Conservation (phyloP, 2,113 vertebrate genomes). For the Sigmodon hispidus region DNA sequence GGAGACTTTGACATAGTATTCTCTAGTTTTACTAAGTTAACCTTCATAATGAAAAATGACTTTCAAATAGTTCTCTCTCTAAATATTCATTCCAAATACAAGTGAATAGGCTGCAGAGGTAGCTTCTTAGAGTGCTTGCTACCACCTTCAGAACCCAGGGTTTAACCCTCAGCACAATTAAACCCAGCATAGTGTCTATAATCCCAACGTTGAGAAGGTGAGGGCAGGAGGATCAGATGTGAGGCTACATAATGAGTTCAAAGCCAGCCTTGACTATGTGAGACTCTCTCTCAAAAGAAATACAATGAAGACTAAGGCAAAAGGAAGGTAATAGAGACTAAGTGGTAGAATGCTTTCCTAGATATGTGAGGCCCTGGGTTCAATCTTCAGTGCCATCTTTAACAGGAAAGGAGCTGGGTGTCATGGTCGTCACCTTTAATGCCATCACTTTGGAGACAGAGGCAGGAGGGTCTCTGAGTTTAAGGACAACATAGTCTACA, state of each 20-base stretch:
- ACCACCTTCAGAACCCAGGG: not conserved
- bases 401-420: not conserved
- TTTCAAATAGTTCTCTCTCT: not conserved
- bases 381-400: not conserved
- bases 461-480: not conserved
- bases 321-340: not conserved
- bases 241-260: not conserved
- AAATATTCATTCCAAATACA: not conserved
- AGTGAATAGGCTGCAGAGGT: not conserved
- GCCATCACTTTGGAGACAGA: not conserved
- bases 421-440: not conserved
- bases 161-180: not conserved
- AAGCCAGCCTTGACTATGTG: not conserved
- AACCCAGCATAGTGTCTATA: no score
- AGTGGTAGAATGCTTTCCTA: not conserved
- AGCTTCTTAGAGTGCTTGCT: not conserved
- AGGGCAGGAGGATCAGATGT: no score
- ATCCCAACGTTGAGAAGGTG: no score
- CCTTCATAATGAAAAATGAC: not conserved
- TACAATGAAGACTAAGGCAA: not conserved
- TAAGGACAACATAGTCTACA: not conserved
- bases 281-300: not conserved
- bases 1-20: not conserved
- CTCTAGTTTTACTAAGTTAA: not conserved
- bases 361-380: not conserved